Evolutionary conservation across 2,888 invertebrate species (phyloP).

Genomic region (Lingula anatina): DNA sequence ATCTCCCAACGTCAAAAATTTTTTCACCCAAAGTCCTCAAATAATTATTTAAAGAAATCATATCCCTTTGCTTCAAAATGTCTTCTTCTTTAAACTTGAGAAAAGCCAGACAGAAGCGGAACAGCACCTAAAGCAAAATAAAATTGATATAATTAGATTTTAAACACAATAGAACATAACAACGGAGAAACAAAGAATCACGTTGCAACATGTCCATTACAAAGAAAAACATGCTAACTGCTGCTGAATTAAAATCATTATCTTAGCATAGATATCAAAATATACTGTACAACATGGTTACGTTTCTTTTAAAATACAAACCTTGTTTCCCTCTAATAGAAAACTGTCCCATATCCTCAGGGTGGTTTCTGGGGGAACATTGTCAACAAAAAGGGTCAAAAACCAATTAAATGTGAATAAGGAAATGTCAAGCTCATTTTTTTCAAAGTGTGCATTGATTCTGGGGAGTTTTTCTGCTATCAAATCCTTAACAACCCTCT

Average conservation of each 20-base stretch:
- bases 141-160: background rate
- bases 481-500: conserved; percentile 57
- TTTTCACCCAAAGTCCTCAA: conserved; percentile 40
- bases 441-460: conserved; percentile 52
- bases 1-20: conserved; percentile 34
- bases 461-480: conserved; percentile 56
- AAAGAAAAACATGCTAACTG: background rate
- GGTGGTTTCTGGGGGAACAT: conserved; percentile 55
- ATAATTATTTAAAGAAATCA: conserved; percentile 28
- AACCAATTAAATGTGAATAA: conserved; percentile 60
- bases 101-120: conserved; percentile 49
- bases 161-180: background rate
- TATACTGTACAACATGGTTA: background rate
- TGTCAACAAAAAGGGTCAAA: conserved; percentile 58
- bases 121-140: conserved; percentile 38
- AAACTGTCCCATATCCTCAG: conserved; percentile 58
- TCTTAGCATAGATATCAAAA: background rate
- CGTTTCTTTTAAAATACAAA: conserved; percentile 14
- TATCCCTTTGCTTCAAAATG: conserved; percentile 22
- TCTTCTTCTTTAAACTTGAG: conserved; percentile 45
- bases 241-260: too few relatives aligned
- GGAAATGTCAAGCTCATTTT: conserved; percentile 53
- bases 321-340: conserved; percentile 58
- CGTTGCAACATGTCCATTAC: background rate
- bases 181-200: background rate